Percentiles rank a stretch among this genome's conserved stretches.
Evolutionary conservation across 1,140 invertebrate species (phyloP).

Genomic region (Mycetomoellerius zeteki): DNA sequence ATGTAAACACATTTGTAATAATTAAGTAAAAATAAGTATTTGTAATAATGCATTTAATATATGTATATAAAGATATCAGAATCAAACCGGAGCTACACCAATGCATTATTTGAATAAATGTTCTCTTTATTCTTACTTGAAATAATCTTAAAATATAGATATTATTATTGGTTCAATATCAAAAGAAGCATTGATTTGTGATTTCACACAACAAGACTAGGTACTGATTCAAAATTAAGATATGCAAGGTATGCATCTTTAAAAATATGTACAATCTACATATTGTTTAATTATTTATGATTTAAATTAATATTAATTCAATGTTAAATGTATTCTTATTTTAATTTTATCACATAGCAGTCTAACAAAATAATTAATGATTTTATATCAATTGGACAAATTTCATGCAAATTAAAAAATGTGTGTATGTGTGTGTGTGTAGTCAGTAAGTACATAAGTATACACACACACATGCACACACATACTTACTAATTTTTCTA

Average conservation of each 20-base stretch:
- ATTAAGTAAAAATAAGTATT: slow-evolving; percentile 7
- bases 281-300: not conserved
- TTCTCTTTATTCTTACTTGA: not conserved
- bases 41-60: slow-evolving; percentile 32
- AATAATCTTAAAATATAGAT: not conserved
- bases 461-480: no score
- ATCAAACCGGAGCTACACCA: not conserved
- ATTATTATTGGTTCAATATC: not conserved
- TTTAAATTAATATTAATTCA: not conserved
- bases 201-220: not conserved
- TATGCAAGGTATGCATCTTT: not conserved
- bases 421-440: no score
- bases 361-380: not conserved
- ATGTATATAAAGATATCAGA: not conserved
- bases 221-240: not conserved
- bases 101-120: not conserved
- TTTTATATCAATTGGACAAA: not conserved
- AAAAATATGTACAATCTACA: not conserved
- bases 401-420: not conserved
- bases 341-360: not conserved
- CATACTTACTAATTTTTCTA: not conserved
- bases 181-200: not conserved
- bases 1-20: slow-evolving; percentile 21
- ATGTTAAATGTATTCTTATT: not conserved
- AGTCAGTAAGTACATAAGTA: no score